Percentiles rank a stretch among this genome's conserved stretches.
phyloP scores from a whole-genome alignment of 2,113 vertebrate genomes.

The Ptyas mucosa region DNA sequence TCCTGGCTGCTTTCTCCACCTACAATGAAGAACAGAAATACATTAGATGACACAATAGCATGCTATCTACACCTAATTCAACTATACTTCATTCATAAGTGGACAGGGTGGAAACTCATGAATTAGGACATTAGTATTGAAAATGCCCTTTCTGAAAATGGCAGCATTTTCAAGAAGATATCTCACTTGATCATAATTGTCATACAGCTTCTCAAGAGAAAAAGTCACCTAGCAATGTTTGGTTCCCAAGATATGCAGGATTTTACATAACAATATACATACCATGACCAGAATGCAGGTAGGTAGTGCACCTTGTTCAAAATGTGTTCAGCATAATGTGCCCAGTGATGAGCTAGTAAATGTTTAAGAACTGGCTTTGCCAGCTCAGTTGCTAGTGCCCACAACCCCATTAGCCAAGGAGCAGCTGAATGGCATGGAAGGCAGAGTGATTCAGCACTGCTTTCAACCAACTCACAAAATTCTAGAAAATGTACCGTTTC shows the following conservation, averaged over 20 bases:
- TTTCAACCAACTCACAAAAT: neutral
- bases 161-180: neutral
- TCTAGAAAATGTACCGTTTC: neutral
- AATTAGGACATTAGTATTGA: neutral
- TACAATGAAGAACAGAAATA: no score
- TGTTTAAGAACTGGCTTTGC: neutral
- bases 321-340: neutral
- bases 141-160: neutral
- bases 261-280: neutral
- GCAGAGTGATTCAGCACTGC: neutral
- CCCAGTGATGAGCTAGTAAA: neutral
- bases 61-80: neutral
- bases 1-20: no score
- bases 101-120: neutral
- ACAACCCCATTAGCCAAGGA: neutral
- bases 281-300: neutral
- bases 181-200: neutral
- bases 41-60: neutral
- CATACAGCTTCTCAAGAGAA: neutral
- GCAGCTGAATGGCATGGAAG: neutral
- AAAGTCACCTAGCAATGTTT: neutral
- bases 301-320: neutral
- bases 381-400: neutral
- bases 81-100: neutral
- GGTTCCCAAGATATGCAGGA: neutral